Conservation (phyloP, 2,113 vertebrate genomes). For the Coreoperca whiteheadi region DNA sequence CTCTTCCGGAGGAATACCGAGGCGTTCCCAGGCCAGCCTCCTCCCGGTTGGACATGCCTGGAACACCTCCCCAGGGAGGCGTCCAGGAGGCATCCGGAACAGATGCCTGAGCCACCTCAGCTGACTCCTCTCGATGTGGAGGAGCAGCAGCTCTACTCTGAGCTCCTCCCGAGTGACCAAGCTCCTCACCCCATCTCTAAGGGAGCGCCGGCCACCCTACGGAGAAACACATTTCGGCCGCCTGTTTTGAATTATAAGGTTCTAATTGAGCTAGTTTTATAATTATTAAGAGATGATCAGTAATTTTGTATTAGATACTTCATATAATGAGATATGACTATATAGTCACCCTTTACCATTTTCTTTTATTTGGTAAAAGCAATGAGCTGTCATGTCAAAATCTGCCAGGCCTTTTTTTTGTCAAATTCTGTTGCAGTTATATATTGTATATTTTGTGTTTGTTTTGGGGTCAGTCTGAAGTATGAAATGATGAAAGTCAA, state of each 20-base stretch:
- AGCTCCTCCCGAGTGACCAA: too few relatives aligned
- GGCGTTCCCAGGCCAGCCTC: too few relatives aligned
- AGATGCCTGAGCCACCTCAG: too few relatives aligned
- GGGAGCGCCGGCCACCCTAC: too few relatives aligned
- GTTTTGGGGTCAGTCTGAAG: constrained; percentile 5
- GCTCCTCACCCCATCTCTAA: too few relatives aligned
- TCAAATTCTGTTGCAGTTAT: background rate
- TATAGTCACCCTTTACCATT: background rate
- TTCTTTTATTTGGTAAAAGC: background rate
- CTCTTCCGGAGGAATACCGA: too few relatives aligned
- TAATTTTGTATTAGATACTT: background rate
- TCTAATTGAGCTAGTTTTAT: background rate
- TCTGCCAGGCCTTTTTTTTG: background rate
- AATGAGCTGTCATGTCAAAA: background rate
- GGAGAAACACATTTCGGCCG: too few relatives aligned
- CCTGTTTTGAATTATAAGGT: background rate
- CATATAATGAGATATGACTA: background rate
- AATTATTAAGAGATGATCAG: background rate
- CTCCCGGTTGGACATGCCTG: too few relatives aligned
- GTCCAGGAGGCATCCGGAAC: too few relatives aligned
- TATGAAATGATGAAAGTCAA: constrained; percentile 33
- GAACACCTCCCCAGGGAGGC: too few relatives aligned
- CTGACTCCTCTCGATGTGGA: too few relatives aligned
- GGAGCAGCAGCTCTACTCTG: too few relatives aligned
- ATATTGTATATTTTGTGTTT: background rate